phyloP scores from a whole-genome alignment of 1,140 invertebrate genomes.

The Drosophila burlai region DNA sequence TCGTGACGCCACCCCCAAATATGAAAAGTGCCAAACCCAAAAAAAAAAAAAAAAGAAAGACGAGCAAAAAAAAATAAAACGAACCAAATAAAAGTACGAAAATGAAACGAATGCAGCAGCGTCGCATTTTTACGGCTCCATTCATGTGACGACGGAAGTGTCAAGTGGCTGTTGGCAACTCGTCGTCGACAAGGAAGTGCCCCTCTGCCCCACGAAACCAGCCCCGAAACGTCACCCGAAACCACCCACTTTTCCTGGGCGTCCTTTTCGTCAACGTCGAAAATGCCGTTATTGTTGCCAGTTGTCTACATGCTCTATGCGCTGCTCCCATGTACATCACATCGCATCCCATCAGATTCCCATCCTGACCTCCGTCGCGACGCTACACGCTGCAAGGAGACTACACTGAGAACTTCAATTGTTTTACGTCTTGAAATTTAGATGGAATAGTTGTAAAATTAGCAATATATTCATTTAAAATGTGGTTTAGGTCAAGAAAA shows the following conservation, averaged over 20 bases:
- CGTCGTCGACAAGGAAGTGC: slow-evolving; percentile 73
- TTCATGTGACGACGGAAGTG: slow-evolving; percentile 83
- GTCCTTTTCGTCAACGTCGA: slow-evolving; percentile 81
- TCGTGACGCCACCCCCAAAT: slow-evolving; percentile 53
- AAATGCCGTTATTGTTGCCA: slow-evolving; percentile 82
- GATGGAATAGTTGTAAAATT: neutral
- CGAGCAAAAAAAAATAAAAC: neutral
- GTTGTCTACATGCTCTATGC: slow-evolving; percentile 73
- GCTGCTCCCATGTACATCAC: slow-evolving; percentile 51
- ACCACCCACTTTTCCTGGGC: slow-evolving; percentile 42
- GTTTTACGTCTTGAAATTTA: neutral
- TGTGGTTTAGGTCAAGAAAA: neutral
- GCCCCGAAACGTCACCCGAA: slow-evolving; percentile 8
- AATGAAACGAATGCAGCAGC: slow-evolving; percentile 69
- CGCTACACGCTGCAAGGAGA: neutral
- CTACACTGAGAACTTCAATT: neutral
- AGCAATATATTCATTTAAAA: too few relatives aligned
- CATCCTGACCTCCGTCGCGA: slow-evolving; percentile 10
- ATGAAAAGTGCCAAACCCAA: slow-evolving; percentile 67
- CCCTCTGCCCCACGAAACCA: slow-evolving; percentile 5
- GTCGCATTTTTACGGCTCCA: slow-evolving; percentile 83
- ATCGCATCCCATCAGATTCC: slow-evolving; percentile 19
- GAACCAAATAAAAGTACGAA: slow-evolving; percentile 15
- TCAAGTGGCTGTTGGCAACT: slow-evolving; percentile 84
- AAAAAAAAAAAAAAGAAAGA: slow-evolving; percentile 1